These are phyloP conservation scores for Tetramorium alpestre DNA, from an alignment of 1,140 invertebrate genomes.

Conservation along the genomic window DNA sequence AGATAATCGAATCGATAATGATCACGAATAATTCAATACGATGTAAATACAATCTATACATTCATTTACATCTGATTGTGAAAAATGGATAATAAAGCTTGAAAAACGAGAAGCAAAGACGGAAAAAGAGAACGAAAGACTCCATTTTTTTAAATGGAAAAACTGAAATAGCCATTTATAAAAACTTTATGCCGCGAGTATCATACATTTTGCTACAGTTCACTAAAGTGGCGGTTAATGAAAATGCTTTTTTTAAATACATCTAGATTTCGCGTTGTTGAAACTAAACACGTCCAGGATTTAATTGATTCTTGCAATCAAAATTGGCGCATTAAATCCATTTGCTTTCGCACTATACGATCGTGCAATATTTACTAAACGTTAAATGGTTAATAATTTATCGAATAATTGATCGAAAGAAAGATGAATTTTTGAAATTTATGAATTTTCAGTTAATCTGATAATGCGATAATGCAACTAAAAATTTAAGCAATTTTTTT, in stretches of 20 bases:
- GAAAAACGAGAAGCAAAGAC: not conserved
- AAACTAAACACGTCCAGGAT: slow-evolving; percentile 31
- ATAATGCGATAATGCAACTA: not conserved
- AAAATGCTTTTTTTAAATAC: slow-evolving; percentile 22
- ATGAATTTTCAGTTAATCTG: not conserved
- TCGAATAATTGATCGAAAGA: not conserved
- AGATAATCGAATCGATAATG: slow-evolving; percentile 43
- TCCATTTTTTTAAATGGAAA: slow-evolving; percentile 11
- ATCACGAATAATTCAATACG: slow-evolving; percentile 5
- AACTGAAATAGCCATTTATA: slow-evolving; percentile 15
- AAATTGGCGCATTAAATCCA: slow-evolving; percentile 48
- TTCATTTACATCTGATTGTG: not conserved
- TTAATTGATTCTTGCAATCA: slow-evolving; percentile 52
- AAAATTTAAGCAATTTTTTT: not conserved
- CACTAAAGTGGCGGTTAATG: slow-evolving; percentile 37
- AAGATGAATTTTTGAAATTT: not conserved
- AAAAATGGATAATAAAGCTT: slow-evolving; percentile 12
- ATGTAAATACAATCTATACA: not conserved
- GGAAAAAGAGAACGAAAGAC: not conserved
- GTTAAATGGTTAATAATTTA: slow-evolving; percentile 33
- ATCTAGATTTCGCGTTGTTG: slow-evolving; percentile 18
- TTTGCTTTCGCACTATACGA: slow-evolving; percentile 23
- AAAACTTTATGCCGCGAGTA: slow-evolving; percentile 33
- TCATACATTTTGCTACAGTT: slow-evolving; percentile 21
- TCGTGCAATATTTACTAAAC: slow-evolving; percentile 21